phyloP scores from a whole-genome alignment of 2,113 vertebrate genomes.

The Malurus alboscapulatus region DNA sequence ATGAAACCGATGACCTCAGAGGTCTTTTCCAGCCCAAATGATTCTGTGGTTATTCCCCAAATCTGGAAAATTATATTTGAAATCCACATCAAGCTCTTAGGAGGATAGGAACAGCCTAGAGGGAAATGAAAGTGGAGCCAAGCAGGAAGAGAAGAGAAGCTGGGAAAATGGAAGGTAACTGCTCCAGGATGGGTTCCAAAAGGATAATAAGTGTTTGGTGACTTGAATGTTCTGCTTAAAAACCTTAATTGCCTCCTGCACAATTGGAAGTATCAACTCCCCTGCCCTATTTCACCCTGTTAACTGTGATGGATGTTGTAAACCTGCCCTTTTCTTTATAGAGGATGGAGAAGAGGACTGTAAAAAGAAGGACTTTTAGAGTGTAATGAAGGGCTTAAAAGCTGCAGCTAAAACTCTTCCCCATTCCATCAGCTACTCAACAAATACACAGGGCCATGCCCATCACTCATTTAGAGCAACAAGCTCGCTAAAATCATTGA shows the following conservation, averaged over 20 bases:
- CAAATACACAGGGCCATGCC: not conserved
- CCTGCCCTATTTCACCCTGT: not conserved
- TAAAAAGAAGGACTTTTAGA: not conserved
- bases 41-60: not conserved
- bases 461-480: not conserved
- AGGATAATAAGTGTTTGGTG: not conserved
- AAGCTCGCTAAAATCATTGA: not conserved
- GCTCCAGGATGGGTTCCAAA: not conserved
- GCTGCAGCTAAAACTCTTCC: not conserved
- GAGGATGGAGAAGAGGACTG: not conserved
- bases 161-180: not conserved
- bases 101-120: not conserved
- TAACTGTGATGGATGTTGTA: not conserved
- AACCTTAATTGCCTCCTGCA: not conserved
- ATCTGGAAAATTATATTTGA: not conserved
- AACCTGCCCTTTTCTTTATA: not conserved
- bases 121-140: not conserved
- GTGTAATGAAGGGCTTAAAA: not conserved
- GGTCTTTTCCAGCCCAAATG: not conserved
- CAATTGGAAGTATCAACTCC: not conserved
- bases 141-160: not conserved
- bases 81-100: not conserved
- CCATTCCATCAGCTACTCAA: accelerated
- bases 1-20: not conserved
- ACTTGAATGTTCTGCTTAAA: not conserved